A percentile compares a stretch with the other conserved stretches of the same genome.
Evolutionary conservation across 1,140 invertebrate genomes (phyloP).

Genomic region (Panulirus ornatus): DNA sequence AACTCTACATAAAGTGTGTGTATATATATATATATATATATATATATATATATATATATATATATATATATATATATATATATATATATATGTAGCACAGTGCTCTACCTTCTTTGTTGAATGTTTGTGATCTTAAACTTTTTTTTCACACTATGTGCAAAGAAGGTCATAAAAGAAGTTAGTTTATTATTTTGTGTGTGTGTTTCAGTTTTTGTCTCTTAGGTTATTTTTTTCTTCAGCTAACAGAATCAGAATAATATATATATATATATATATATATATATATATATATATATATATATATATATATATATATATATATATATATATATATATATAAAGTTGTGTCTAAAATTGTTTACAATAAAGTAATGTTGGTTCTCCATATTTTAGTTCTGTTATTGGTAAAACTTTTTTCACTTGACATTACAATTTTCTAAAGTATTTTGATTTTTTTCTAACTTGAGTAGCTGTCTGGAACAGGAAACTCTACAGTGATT

Average conservation of each 20-base stretch:
- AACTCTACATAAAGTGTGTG: neutral
- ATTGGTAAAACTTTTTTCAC: neutral
- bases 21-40: constrained; percentile 19
- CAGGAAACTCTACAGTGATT: too few species aligned
- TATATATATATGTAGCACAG: neutral
- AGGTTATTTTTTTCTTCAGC: too few species aligned
- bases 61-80: constrained; percentile 9
- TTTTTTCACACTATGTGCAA: neutral
- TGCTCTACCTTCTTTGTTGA: neutral
- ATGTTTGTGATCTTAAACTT: too few species aligned
- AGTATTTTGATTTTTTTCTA: neutral
- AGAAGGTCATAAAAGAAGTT: neutral
- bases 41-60: constrained; percentile 30
- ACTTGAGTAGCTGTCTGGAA: neutral
- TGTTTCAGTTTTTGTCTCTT: too few species aligned
- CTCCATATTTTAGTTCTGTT: neutral
- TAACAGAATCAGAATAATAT: neutral
- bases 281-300: constrained; percentile 14
- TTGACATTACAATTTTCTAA: constrained; percentile 8
- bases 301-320: constrained; percentile 6
- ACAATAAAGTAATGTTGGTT: too few species aligned
- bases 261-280: constrained; percentile 16
- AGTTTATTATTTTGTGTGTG: neutral
- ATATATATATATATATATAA: too few species aligned
- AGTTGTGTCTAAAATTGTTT: neutral